Base-by-base conservation (phyloP, 92 coral and sea anemone genomes). In the Scolanthus callimorphus region DNA sequence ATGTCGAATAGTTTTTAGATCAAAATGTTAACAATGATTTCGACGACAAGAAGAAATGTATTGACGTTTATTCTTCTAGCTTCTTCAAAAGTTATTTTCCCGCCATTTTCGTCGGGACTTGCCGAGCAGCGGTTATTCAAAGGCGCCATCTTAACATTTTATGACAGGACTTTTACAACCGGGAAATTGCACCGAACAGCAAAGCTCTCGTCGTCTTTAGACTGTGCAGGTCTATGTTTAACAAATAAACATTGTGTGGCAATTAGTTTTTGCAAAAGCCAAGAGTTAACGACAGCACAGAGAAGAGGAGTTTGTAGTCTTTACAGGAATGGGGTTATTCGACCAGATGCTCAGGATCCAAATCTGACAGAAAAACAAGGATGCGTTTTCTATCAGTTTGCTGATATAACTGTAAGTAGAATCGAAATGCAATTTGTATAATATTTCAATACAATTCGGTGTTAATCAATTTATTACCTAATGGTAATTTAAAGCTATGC, bases 351-450 rank as follows among this genome's bases (percentile, higher is more conserved):
- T 10, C 50, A 15, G 4, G 34, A 51, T 20, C 27, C 56, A 0
- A 39, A 29, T 4, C 52, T 81, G 3, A 66, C 54, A 20, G 24
- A 48, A 49, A 72, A 54, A 29, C 51, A 44, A 17, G 47, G 70
- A 23, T 81, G 87, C 37, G 61, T 62, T 17, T 81, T 67, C 50
- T 78, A 81, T 25, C 87, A 81, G 51, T 81, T 59, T 43, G 63
- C 60, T 37, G 49, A 67, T 63, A 50, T 64, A 3, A 0, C 21
- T 11, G 87, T 81, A 55, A 74, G 87, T n/a, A n/a, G n/a, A n/a
- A n/a, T n/a, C n/a, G n/a, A n/a, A n/a, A n/a, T n/a, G n/a, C n/a
- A n/a, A n/a, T n/a, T n/a, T n/a, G n/a, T n/a, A n/a, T n/a, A n/a
- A n/a, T n/a, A n/a, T n/a, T n/a, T n/a, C n/a, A n/a, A n/a, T n/a